These are phyloP conservation scores for Drosophila fungiperda DNA, from an alignment of 2,888 invertebrate species.

Conservation along the genomic window DNA sequence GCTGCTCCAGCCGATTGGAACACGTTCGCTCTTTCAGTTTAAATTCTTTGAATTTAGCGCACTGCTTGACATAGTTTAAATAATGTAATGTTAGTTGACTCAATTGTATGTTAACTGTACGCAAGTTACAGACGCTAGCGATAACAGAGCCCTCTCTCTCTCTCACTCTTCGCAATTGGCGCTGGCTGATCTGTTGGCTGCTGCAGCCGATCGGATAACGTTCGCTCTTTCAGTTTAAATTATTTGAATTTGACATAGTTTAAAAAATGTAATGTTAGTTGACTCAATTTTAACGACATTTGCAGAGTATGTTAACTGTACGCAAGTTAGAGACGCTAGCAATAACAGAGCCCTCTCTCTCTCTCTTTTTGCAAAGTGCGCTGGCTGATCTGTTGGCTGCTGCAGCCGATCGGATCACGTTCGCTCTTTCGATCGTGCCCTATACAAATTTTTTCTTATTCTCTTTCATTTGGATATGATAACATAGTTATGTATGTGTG, in stretches of 20 bases:
- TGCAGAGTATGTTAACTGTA: background rate
- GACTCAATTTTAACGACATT: background rate
- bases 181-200: too few relatives aligned
- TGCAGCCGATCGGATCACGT: background rate
- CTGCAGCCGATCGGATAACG: too few relatives aligned
- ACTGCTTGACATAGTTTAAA: background rate
- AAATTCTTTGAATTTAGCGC: background rate
- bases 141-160: background rate
- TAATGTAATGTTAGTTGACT: background rate
- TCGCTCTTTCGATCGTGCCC: background rate
- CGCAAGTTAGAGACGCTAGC: background rate
- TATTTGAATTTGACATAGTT: background rate
- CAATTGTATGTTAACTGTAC: background rate
- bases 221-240: background rate
- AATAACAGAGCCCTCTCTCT: background rate
- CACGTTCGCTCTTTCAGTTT: too few relatives aligned
- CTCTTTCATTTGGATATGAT: background rate
- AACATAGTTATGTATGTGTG: background rate
- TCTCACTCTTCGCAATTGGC: too few relatives aligned
- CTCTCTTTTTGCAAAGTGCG: background rate
- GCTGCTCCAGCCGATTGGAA: too few relatives aligned
- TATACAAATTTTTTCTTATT: background rate
- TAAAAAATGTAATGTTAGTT: background rate
- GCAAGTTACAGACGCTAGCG: background rate
- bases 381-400: background rate